Percentiles rank a stretch among this genome's conserved stretches.
Evolutionary conservation across 2,797 vertebrate genomes (phyloP).

Genomic region (Glossophaga mutica): DNA sequence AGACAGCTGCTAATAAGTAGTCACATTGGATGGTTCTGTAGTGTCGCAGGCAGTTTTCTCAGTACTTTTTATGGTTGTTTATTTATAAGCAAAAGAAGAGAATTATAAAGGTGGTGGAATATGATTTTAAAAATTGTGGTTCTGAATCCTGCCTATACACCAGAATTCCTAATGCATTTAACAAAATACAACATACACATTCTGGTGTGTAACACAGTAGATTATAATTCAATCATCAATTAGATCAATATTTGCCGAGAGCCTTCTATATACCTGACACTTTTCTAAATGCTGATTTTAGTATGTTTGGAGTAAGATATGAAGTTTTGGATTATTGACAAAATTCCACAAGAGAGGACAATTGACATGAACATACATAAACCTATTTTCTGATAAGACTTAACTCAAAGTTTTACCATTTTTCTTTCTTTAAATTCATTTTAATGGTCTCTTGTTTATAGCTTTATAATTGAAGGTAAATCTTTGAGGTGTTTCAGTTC

Average conservation of each 20-base stretch:
- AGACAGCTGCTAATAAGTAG: background rate
- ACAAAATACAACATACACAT: background rate
- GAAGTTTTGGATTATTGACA: background rate
- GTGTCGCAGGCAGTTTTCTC: background rate
- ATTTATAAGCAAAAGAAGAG: background rate
- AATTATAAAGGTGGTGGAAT: background rate
- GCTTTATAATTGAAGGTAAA: background rate
- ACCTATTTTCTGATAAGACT: background rate
- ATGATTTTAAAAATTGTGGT: background rate
- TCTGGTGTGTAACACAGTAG: background rate
- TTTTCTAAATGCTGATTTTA: background rate
- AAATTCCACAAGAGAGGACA: background rate
- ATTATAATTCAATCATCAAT: background rate
- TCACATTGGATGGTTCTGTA: background rate
- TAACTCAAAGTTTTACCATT: background rate
- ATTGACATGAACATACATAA: background rate
- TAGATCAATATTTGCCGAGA: background rate
- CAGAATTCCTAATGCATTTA: background rate
- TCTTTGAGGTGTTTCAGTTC: background rate
- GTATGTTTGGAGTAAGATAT: background rate
- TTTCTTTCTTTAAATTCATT: background rate
- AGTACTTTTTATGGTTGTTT: background rate
- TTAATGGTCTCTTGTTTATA: background rate
- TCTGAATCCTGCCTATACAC: background rate
- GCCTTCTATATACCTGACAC: background rate